Percentiles rank a stretch among this genome's conserved stretches.
Evolutionary conservation across 2,797 vertebrate genomes (phyloP).

Genomic region (Lates japonicus): DNA sequence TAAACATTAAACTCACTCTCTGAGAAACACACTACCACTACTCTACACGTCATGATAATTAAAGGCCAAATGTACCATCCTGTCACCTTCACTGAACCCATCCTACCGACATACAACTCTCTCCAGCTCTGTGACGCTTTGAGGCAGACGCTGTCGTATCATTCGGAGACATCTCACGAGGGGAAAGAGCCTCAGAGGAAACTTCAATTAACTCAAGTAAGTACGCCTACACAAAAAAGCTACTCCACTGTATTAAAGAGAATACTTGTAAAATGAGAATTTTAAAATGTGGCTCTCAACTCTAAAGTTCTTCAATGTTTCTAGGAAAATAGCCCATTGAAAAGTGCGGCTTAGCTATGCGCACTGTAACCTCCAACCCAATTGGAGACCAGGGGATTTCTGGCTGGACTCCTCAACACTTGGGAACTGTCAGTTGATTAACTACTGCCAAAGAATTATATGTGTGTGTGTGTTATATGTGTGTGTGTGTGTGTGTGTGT

Average conservation of each 20-base stretch:
- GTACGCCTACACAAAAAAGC: neutral
- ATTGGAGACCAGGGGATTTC: conserved; percentile 66
- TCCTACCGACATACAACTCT: neutral
- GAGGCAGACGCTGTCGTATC: neutral
- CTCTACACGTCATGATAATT: neutral
- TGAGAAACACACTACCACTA: neutral
- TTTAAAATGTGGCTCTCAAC: conserved; percentile 33
- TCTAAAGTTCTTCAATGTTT: conserved; percentile 20
- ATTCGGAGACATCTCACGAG: neutral
- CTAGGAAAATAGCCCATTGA: conserved; percentile 38
- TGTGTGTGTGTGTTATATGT: conserved; percentile 43
- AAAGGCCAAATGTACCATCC: neutral
- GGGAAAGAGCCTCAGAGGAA: neutral
- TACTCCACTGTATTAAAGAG: neutral
- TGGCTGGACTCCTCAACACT: conserved; percentile 72
- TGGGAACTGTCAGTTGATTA: conserved; percentile 70
- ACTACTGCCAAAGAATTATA: conserved; percentile 68
- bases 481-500: conserved; percentile 33
- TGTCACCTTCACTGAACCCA: conserved; percentile 4
- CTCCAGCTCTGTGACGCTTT: conserved; percentile 7
- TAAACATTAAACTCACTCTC: neutral
- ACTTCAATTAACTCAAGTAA: conserved; percentile 7
- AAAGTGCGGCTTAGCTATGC: conserved; percentile 51
- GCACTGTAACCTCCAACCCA: conserved; percentile 71
- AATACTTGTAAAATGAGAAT: conserved; percentile 8